A percentile compares a stretch with the other conserved stretches of the same genome.
Evolutionary conservation across 2,888 invertebrate species (phyloP).

Genomic region (Drosophila quinaria): DNA sequence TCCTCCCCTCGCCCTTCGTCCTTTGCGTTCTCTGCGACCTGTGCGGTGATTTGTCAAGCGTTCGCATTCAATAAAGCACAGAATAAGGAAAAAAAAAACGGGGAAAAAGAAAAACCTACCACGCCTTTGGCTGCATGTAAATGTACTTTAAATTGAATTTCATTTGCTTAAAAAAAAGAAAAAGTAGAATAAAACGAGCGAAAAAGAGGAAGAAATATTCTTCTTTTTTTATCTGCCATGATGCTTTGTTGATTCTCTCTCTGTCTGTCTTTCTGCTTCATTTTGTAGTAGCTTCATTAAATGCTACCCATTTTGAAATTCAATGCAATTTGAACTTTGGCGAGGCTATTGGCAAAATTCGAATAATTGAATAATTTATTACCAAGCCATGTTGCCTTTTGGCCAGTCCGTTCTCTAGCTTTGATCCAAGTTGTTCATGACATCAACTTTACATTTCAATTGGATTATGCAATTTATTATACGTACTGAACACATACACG

Average conservation of each 20-base stretch:
- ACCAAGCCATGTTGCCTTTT: constrained; percentile 52
- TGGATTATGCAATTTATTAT: constrained; percentile 65
- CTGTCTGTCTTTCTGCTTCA: constrained; percentile 56
- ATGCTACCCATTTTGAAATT: constrained; percentile 77
- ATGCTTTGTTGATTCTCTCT: constrained; percentile 15
- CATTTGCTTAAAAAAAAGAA: constrained; percentile 32
- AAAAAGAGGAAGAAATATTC: constrained; percentile 2
- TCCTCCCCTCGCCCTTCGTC: neutral
- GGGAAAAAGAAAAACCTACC: constrained; percentile 40
- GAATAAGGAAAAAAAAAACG: constrained; percentile 13
- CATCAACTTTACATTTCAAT: constrained; percentile 53
- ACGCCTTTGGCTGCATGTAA: constrained; percentile 69
- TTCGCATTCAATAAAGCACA: constrained; percentile 60
- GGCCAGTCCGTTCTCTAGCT: constrained; percentile 32
- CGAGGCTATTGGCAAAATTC: constrained; percentile 52
- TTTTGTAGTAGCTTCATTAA: constrained; percentile 73
- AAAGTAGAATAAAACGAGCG: constrained; percentile 4
- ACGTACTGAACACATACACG: constrained; percentile 11
- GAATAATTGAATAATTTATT: constrained; percentile 80
- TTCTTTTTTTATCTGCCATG: constrained; percentile 18
- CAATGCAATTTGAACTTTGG: constrained; percentile 75
- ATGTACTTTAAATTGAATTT: constrained; percentile 78
- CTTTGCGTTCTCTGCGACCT: constrained; percentile 19
- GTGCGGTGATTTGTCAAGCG: constrained; percentile 76
- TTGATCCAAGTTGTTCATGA: constrained; percentile 35